phyloP scores from a whole-genome alignment of 2,888 invertebrate species.

The Brenthis ino region DNA sequence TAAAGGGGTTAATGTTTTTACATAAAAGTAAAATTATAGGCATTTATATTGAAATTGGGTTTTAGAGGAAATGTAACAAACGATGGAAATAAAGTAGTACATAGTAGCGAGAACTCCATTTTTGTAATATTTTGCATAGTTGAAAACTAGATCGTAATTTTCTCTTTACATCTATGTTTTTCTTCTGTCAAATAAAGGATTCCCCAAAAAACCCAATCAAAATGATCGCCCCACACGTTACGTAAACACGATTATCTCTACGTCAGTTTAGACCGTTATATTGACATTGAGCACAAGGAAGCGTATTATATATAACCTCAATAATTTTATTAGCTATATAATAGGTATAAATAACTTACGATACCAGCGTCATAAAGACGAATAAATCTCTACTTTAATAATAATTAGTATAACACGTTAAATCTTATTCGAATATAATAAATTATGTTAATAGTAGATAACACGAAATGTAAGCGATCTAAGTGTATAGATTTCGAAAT shows the following conservation, averaged over 20 bases:
- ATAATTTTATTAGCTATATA: constrained; percentile 56
- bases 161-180: too few relatives aligned
- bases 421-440: constrained; percentile 71
- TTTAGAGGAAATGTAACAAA: background rate
- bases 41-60: background rate
- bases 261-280: constrained; percentile 66
- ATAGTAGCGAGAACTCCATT: too few relatives aligned
- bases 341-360: constrained; percentile 52
- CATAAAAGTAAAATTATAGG: constrained; percentile 37
- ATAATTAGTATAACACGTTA: constrained; percentile 60
- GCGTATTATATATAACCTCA: constrained; percentile 58
- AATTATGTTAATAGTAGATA: constrained; percentile 51
- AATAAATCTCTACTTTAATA: constrained; percentile 59
- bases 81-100: background rate
- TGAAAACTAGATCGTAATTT: too few relatives aligned
- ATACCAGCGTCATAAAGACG: constrained; percentile 79
- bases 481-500: constrained; percentile 42
- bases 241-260: constrained; percentile 21
- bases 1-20: constrained; percentile 23
- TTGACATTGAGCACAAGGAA: constrained; percentile 78
- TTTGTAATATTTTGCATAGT: too few relatives aligned
- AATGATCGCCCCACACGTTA: background rate
- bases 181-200: too few relatives aligned
- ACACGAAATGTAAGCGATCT: constrained; percentile 64
- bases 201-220: too few relatives aligned